Conservation (phyloP, 2,888 invertebrate species). For the Dasypolia templi region DNA sequence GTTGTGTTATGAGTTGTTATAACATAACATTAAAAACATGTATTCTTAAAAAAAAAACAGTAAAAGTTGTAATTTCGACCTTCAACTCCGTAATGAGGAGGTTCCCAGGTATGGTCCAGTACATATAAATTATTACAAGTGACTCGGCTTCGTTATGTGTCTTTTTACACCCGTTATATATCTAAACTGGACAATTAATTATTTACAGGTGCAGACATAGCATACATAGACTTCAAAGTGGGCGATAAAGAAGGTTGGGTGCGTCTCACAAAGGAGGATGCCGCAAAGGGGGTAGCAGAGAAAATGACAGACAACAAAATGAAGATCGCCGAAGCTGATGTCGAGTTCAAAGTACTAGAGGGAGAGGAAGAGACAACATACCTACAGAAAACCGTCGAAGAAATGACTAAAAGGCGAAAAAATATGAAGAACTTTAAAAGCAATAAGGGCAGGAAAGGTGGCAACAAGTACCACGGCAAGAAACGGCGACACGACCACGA, state of each 20-base stretch:
- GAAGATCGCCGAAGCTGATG: constrained; percentile 86
- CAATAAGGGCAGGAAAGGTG: constrained; percentile 73
- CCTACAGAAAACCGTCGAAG: constrained; percentile 91
- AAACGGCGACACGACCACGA: constrained; percentile 79
- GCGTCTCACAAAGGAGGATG: constrained; percentile 92
- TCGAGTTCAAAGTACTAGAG: constrained; percentile 91
- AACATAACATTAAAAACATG: too few relatives aligned
- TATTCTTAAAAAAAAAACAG: too few relatives aligned
- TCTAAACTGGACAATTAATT: background rate
- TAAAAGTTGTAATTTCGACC: too few relatives aligned
- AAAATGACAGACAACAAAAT: constrained; percentile 92
- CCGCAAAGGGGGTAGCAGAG: constrained; percentile 91
- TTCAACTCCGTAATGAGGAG: too few relatives aligned
- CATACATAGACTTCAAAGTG: constrained; percentile 94
- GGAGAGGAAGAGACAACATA: constrained; percentile 93
- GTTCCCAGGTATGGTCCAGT: too few relatives aligned
- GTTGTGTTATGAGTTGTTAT: too few relatives aligned
- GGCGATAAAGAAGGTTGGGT: constrained; percentile 94
- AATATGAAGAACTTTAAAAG: constrained; percentile 84
- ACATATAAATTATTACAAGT: too few relatives aligned
- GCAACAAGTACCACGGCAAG: constrained; percentile 69
- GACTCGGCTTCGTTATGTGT: too few relatives aligned
- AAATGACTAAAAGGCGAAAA: constrained; percentile 90
- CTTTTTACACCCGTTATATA: too few relatives aligned
- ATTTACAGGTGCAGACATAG: constrained; percentile 88